A percentile compares a stretch with the other conserved stretches of the same genome.
Conservation (phyloP, 2,888 invertebrate genomes). For the Danaus chrysippus region DNA sequence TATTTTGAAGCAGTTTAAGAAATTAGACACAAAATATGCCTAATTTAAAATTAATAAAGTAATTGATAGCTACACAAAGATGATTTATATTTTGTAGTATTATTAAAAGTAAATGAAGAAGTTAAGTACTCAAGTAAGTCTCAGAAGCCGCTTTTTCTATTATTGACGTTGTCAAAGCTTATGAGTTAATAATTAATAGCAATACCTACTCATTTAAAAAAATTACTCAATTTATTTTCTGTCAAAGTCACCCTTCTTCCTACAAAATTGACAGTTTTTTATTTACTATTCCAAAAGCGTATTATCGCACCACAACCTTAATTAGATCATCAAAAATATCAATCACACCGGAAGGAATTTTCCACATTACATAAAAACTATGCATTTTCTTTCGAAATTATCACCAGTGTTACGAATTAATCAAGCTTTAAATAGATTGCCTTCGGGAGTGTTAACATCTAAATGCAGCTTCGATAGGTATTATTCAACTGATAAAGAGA, state of each 20-base stretch:
- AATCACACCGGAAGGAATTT: neutral
- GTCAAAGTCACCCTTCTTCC: neutral
- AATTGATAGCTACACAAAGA: no score
- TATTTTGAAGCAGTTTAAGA: no score
- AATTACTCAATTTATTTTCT: neutral
- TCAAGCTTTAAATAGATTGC: slow-evolving; percentile 43
- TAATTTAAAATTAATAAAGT: no score
- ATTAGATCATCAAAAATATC: neutral
- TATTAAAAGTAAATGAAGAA: no score
- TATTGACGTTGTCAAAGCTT: no score
- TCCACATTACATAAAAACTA: slow-evolving; percentile 29
- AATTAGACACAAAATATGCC: no score
- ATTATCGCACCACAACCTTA: neutral
- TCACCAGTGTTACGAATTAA: slow-evolving; percentile 50
- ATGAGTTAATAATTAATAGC: no score
- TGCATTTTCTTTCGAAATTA: slow-evolving; percentile 66
- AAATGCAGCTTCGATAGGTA: slow-evolving; percentile 44
- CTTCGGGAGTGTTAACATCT: slow-evolving; percentile 42
- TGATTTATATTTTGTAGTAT: no score
- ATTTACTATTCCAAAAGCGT: neutral
- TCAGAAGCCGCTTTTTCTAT: no score
- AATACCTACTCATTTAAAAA: no score
- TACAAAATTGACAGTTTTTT: neutral
- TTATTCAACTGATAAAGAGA: slow-evolving; percentile 54
- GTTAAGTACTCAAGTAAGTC: no score